These are phyloP conservation scores for Carcina quercana DNA, from an alignment of 2,888 invertebrate genomes.

Conservation along the genomic window DNA sequence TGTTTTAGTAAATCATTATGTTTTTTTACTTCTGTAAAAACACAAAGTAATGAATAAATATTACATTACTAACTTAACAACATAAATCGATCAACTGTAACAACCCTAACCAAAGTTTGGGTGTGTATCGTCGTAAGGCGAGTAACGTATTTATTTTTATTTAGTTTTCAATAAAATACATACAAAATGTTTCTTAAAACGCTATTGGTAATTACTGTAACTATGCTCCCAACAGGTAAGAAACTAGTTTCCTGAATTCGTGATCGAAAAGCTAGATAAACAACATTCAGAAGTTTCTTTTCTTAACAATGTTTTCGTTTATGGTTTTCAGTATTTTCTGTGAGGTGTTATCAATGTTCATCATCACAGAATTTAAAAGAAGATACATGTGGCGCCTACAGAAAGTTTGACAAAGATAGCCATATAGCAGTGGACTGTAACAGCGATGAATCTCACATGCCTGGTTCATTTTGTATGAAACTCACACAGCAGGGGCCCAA, in stretches of 20 bases:
- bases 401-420: constrained; percentile 85
- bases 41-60: too few relatives aligned
- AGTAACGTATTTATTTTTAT: constrained; percentile 5
- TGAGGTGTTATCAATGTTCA: constrained; percentile 96
- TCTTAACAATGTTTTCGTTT: too few relatives aligned
- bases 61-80: too few relatives aligned
- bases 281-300: too few relatives aligned
- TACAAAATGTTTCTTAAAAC: constrained; percentile 16
- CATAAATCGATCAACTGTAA: too few relatives aligned
- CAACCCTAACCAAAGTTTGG: constrained; percentile 7
- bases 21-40: too few relatives aligned
- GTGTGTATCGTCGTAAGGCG: constrained; percentile 13
- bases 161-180: constrained; percentile 5
- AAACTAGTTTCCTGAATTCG: constrained; percentile 9
- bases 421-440: constrained; percentile 95
- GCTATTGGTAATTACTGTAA: constrained; percentile 17
- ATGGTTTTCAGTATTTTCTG: constrained; percentile 74
- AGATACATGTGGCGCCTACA: constrained; percentile 94
- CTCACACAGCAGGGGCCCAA: constrained; percentile 94
- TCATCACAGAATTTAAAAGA: constrained; percentile 86
- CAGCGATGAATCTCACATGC: constrained; percentile 94
- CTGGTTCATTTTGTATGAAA: constrained; percentile 98
- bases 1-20: too few relatives aligned
- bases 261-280: too few relatives aligned
- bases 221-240: constrained; percentile 24